phyloP scores from a whole-genome alignment of 1,140 invertebrate genomes.

The Eupeodes corollae region DNA sequence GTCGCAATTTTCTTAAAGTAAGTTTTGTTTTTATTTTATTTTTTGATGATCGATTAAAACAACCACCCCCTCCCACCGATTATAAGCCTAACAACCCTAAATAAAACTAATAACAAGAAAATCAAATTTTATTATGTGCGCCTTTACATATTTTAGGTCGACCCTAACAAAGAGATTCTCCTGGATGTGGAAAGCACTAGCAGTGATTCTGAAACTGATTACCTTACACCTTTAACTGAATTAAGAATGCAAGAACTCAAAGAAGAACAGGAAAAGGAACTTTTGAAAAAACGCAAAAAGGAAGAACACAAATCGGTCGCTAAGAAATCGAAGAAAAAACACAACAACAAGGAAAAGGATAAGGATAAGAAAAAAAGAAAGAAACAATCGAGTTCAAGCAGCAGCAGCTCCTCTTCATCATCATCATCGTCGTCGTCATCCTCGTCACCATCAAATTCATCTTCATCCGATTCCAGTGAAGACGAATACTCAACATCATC shows the following conservation, averaged over 20 bases:
- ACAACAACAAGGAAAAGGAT: constrained; percentile 7
- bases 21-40: constrained; percentile 17
- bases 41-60: too few relatives aligned
- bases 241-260: constrained; percentile 62
- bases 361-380: constrained; percentile 7
- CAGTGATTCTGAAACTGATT: constrained; percentile 74
- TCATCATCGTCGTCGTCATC: constrained; percentile 10
- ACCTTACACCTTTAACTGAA: constrained; percentile 68
- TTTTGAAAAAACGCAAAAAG: constrained; percentile 8
- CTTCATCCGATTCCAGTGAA: constrained; percentile 30
- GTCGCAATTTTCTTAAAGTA: constrained; percentile 89
- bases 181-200: constrained; percentile 92
- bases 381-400: constrained; percentile 18
- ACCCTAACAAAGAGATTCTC: constrained; percentile 79
- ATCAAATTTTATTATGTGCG: not conserved
- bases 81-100: not conserved
- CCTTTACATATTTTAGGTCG: constrained; percentile 41
- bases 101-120: not conserved
- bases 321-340: constrained; percentile 10
- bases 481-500: constrained; percentile 26
- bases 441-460: constrained; percentile 4
- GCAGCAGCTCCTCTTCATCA: constrained; percentile 1
- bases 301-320: constrained; percentile 4
- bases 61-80: too few relatives aligned
- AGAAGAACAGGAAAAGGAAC: constrained; percentile 3